Base-by-base conservation (phyloP, 2,888 invertebrate species). In the Anthoptus insignis region DNA sequence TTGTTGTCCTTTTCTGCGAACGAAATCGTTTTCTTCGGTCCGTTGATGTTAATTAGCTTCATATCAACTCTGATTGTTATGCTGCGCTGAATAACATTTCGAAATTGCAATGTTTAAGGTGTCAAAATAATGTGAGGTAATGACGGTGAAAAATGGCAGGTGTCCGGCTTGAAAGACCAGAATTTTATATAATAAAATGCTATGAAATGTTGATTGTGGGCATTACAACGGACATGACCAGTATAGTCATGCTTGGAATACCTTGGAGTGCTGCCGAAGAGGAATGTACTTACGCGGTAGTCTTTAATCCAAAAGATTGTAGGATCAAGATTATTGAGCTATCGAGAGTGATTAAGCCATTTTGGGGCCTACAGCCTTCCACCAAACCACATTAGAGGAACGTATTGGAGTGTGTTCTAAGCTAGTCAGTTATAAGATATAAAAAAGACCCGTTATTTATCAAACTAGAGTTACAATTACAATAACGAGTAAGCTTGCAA, bases 1-100 rank as follows among this genome's bases (percentile, higher is more conserved):
- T 69, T 69, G 63, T 63, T 52, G 42, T 50, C 39, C 32, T 52
- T 32, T 64, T 64, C 63, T 64, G 52, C 64, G 50, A 64, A 64
- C 37, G 42, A 52, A 50, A 52, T 58, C n/a, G 58, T 58, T 64
- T 64, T 58, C 22, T 50, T 57, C 57, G 50, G 45, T 13, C 13
- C 32, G 58, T 34, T 58, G 24, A 52, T 34, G 58, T 53, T 58
- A 64, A 64, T 64, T 64, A 64, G 34, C 58, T 24, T 64, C 58
- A 53, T 52, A 58, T 64, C 34, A 57, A 57, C 22, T n/a, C 29
- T 58, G 57, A 64, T 64, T 58, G 64, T 64, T 64, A 50, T 29
- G 49, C 19, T n/a, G 45, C 29, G 45, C 7, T 19, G 49, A 24
- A 24, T 49, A 37, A 39, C 50, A 37, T 63, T 63, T 63, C 13